Base-by-base conservation (phyloP, 2,797 vertebrate species). In the Pangasius macronema region DNA sequence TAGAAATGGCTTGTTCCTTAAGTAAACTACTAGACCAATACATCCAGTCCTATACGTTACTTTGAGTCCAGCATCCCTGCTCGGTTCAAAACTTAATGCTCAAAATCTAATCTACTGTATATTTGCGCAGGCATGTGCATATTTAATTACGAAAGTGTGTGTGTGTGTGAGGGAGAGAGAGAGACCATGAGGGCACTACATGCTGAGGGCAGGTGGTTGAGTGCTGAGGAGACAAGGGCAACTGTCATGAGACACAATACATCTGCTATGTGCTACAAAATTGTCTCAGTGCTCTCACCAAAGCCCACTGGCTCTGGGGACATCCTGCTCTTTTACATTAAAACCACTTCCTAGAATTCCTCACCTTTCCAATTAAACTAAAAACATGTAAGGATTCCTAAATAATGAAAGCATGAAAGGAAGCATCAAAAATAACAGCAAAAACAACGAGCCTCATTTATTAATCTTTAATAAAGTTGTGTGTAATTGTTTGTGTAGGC, bases 171-270 rank as follows among this genome's bases (percentile, higher is more conserved):
- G 53, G 13, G 39, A 10, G 39, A 42, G 9, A 46, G 42, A 46
- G 24, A n/a, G 13, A 30, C 39, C 61, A 80, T 82, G 36, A 79
- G 61, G 88, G 11, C 77, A 59, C 20, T 57, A 57, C 14, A 5
- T 81, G 24, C 36, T 79, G 46, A 73, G 75, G 87, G 53, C 90
- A 91, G 88, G 79, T 86, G 87, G 87, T 83, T 36, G 63, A 59
- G 55, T 86, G 61, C 24, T 67, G 63, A 79, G 67, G 46, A 84
- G 70, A 89, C 75, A 42, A 61, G 72, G 82, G 59, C 83, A 89
- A 83, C 87, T 89, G 90, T 87, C 61, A 73, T 76, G 68, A 85
- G 72, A 84, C 87, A 76, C 73, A 76, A 87, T 83, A 89, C 87
- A 91, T 87, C 85, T 91, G 88, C 75, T 61, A 18, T 16, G 65